Evolutionary conservation across 2,797 vertebrate species (phyloP).

Genomic region (Pseudopleuronectes americanus): DNA sequence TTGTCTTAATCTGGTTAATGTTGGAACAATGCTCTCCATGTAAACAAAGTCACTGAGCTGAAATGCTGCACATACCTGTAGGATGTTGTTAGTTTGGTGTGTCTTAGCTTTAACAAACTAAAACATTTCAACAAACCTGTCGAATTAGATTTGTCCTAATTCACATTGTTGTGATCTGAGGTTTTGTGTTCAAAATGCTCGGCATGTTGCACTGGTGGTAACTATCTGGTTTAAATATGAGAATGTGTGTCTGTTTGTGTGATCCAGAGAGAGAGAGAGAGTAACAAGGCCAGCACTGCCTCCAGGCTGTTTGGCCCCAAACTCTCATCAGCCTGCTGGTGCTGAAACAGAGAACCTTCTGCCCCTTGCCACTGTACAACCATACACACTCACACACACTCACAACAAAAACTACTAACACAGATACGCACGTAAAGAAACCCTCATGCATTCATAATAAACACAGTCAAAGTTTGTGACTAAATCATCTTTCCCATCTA

Average conservation of each 20-base stretch:
- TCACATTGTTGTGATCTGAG: slow-evolving; percentile 11
- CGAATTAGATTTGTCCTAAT: no score
- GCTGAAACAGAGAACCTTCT: slow-evolving; percentile 80
- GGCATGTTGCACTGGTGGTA: slow-evolving; percentile 22
- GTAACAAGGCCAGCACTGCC: slow-evolving; percentile 80
- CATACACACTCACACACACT: slow-evolving; percentile 21
- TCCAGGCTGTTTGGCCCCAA: slow-evolving; percentile 78
- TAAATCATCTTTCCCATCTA: slow-evolving; percentile 65
- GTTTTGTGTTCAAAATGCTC: slow-evolving; percentile 20
- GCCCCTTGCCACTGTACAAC: slow-evolving; percentile 64
- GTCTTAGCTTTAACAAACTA: background rate
- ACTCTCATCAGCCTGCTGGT: slow-evolving; percentile 83
- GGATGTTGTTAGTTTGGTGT: background rate
- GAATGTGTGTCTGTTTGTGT: slow-evolving; percentile 47
- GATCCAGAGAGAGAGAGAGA: slow-evolving; percentile 1
- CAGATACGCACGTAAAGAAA: slow-evolving; percentile 25
- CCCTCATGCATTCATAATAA: slow-evolving; percentile 34
- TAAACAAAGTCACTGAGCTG: background rate
- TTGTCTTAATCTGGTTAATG: no score
- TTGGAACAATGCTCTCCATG: no score
- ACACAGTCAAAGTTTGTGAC: slow-evolving; percentile 60
- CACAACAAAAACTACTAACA: slow-evolving; percentile 10
- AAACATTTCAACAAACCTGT: background rate
- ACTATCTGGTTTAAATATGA: slow-evolving; percentile 45
- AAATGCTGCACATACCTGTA: background rate